phyloP scores from a whole-genome alignment of 2,888 invertebrate genomes.

The Drosophila macrospina region DNA sequence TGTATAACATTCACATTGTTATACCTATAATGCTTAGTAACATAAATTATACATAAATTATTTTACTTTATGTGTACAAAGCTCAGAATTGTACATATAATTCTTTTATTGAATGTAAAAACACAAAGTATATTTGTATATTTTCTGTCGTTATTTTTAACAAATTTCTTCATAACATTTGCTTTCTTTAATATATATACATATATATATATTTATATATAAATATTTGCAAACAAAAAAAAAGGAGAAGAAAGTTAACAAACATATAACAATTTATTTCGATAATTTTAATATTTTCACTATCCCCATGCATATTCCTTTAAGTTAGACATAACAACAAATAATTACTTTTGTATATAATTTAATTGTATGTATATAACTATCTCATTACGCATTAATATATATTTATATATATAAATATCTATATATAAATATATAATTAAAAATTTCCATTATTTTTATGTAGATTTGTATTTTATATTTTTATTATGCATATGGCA shows the following conservation, averaged over 20 bases:
- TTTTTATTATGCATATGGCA: conserved; percentile 52
- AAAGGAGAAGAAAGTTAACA: conserved; percentile 4
- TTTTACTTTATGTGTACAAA: conserved; percentile 29
- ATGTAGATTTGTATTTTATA: conserved; percentile 52
- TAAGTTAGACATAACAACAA: conserved; percentile 24
- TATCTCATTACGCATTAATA: conserved; percentile 34
- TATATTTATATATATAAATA: conserved; percentile 7
- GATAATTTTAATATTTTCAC: conserved; percentile 24
- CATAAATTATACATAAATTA: conserved; percentile 17
- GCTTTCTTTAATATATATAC: conserved; percentile 45
- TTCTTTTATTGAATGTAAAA: conserved; percentile 19
- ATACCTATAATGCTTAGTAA: conserved; percentile 30
- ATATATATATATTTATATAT: background rate
- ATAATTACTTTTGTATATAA: conserved; percentile 54
- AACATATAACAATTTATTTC: conserved; percentile 9
- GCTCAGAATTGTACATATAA: conserved; percentile 29
- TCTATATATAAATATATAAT: conserved; percentile 16
- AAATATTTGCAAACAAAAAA: no score
- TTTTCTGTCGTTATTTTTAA: conserved; percentile 15
- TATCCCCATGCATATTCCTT: conserved; percentile 27
- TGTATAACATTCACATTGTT: conserved; percentile 30
- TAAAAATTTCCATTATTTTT: conserved; percentile 34
- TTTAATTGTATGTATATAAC: conserved; percentile 48
- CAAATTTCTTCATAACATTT: conserved; percentile 60
- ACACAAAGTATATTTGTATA: conserved; percentile 17